Base-by-base conservation (phyloP, 92 coral and sea anemone species). In the Hydrozoanthus gracilis region DNA sequence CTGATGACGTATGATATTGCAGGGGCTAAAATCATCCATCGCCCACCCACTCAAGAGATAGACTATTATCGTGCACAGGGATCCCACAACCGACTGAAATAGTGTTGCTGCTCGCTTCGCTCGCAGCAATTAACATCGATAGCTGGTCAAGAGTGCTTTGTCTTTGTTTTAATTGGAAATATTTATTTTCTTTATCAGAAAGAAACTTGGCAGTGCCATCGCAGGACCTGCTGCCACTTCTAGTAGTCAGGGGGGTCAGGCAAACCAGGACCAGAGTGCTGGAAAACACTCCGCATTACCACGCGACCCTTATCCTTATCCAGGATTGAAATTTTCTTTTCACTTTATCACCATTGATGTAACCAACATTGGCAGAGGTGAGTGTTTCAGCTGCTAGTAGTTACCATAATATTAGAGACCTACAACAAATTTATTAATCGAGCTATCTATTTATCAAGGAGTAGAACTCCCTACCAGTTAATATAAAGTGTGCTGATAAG, bases 121-220 rank as follows among this genome's bases (percentile, higher is more conserved):
- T n/a, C n/a, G n/a, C n/a, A n/a, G n/a, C n/a, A n/a, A n/a, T n/a
- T n/a, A n/a, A n/a, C n/a, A n/a, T n/a, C n/a, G n/a, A n/a, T n/a
- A n/a, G n/a, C n/a, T n/a, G n/a, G n/a, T n/a, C n/a, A n/a, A n/a
- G n/a, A n/a, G n/a, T n/a, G n/a, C 15, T 5, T 56, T 7, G 62
- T 58, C 12, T 16, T 66, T 66, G 5, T 0, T 72, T 46, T 46
- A 72, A 46, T 8, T 48, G 11, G 11, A 50, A 47, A 48, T 14
- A 13, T 39, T 44, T 78, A 16, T 61, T 44, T 27, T 12, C 46
- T 0, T 27, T 77, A 13, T 54, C 50, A 96, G 99, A 84, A 96
- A 96, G 71, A 96, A 92, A 69, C 98, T 96, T 90, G 99, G 99
- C 6, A 94, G 93, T 87, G 93, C 95, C 70, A 96, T 96, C 84